A percentile compares a stretch with the other conserved stretches of the same genome.
Conservation (phyloP, 2,888 invertebrate genomes). For the Drosophila subquinaria region DNA sequence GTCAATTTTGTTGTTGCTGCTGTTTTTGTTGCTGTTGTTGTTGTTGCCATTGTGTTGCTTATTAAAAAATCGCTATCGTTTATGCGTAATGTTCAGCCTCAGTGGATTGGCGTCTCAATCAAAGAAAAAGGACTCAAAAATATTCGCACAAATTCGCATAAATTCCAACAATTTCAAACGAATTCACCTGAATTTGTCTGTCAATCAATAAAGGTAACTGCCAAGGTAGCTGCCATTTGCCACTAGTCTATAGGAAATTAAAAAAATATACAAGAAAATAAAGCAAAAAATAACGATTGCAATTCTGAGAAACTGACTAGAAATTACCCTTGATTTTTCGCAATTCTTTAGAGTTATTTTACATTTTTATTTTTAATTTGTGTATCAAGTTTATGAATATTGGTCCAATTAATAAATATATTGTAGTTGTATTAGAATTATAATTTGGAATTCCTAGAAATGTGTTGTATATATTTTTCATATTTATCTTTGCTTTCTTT, state of each 20-base stretch:
- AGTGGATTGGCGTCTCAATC: conserved; percentile 39
- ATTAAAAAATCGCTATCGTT: conserved; percentile 71
- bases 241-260: conserved; percentile 29
- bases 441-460: background rate
- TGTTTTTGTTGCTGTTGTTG: conserved; percentile 45
- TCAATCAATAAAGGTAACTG: conserved; percentile 55
- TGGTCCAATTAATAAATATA: background rate
- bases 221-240: conserved; percentile 28
- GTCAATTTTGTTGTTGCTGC: conserved; percentile 37
- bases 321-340: background rate
- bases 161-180: conserved; percentile 33
- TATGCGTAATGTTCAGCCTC: conserved; percentile 46
- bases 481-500: background rate
- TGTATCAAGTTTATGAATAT: background rate
- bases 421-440: background rate
- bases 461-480: too few relatives aligned
- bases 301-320: background rate
- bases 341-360: background rate
- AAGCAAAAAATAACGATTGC: background rate
- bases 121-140: conserved; percentile 28
- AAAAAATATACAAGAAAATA: conserved; percentile 17
- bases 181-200: conserved; percentile 45
- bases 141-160: conserved; percentile 29
- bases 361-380: background rate
- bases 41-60: conserved; percentile 43